Conservation (phyloP, 2,113 vertebrate species). For the Xiphophorus couchianus region DNA sequence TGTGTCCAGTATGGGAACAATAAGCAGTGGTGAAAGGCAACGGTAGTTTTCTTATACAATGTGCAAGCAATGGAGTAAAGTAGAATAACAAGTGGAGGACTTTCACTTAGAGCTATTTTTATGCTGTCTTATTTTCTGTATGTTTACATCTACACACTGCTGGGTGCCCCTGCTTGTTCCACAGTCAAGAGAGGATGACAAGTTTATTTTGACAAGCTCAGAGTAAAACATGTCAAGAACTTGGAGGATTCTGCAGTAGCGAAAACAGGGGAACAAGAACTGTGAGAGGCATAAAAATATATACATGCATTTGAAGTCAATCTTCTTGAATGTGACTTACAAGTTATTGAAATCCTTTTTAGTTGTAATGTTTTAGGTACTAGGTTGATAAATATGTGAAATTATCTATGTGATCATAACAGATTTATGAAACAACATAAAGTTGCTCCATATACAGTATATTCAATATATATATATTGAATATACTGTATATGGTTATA, state of each 20-base stretch:
- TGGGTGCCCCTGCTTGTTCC: background rate
- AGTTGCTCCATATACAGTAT: no score
- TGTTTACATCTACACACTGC: background rate
- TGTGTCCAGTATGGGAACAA: background rate
- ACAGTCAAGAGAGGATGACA: background rate
- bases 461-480: no score
- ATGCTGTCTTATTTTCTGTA: background rate
- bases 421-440: no score
- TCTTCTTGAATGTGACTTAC: background rate
- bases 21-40: background rate
- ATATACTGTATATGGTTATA: no score
- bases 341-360: background rate
- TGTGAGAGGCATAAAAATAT: slow-evolving; percentile 1
- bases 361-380: background rate
- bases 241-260: background rate
- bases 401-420: background rate
- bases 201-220: background rate
- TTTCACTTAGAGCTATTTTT: background rate
- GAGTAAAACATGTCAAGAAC: slow-evolving; percentile 7
- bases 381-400: background rate
- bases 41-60: background rate
- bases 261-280: background rate
- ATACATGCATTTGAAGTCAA: background rate
- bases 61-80: no score
- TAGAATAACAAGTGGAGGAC: background rate